Conservation (phyloP, 2,888 invertebrate genomes). For the Serripes groenlandicus region DNA sequence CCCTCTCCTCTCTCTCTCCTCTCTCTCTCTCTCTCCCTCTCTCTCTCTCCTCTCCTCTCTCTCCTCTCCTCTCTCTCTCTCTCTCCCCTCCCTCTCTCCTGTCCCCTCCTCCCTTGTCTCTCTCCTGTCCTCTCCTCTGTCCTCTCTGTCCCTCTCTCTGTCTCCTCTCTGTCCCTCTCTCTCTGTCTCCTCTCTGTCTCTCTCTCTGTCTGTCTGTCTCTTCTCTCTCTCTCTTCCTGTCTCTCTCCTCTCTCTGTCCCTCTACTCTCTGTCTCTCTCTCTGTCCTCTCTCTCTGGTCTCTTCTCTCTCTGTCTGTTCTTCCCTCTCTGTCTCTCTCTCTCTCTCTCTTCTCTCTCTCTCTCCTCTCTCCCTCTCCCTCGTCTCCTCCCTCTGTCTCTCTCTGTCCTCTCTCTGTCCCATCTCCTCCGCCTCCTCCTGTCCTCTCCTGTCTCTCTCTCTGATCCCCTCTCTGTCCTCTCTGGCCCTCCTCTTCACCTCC, state of each 20-base stretch:
- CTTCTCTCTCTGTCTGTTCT: too few species aligned
- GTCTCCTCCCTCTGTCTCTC: neutral
- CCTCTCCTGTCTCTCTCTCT: neutral
- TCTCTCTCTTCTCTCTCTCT: too few species aligned
- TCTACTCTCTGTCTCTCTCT: neutral
- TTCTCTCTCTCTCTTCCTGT: neutral
- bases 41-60: constrained; percentile 26
- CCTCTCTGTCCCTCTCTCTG: constrained; percentile 1
- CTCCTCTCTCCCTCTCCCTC: neutral
- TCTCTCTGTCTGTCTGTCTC: neutral
- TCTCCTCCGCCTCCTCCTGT: neutral
- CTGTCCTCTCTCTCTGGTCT: too few species aligned
- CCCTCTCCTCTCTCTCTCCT: constrained; percentile 30
- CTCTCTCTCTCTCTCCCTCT: constrained; percentile 33
- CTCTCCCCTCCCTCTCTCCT: constrained; percentile 31
- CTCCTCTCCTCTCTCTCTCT: constrained; percentile 10
- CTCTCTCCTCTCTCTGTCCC: neutral
- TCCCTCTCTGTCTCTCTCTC: too few species aligned
- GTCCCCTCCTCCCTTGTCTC: constrained; percentile 24
- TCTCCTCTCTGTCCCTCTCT: neutral
- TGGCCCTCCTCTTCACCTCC: neutral
- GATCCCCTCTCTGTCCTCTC: neutral
- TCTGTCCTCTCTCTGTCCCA: neutral
- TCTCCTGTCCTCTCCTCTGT: constrained; percentile 13
- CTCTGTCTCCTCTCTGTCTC: neutral